Conservation (phyloP, 2,797 vertebrate genomes). For the Decapterus maruadsi region DNA sequence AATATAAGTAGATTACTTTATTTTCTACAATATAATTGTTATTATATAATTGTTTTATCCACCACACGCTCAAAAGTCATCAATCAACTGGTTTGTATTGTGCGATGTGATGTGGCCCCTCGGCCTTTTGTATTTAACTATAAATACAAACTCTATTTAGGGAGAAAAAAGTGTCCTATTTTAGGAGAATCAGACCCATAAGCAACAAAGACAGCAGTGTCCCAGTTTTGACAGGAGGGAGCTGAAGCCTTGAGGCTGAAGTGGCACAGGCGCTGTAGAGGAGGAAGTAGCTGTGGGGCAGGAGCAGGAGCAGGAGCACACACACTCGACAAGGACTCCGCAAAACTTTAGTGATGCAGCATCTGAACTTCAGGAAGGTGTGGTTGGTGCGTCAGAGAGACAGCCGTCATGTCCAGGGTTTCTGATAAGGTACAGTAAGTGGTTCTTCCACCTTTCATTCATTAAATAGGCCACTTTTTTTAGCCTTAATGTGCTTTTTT, state of each 20-base stretch:
- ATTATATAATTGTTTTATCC: conserved; percentile 12
- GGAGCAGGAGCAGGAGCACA: conserved; percentile 4
- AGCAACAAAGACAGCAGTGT: conserved; percentile 87
- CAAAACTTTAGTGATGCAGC: conserved; percentile 29
- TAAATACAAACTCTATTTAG: conserved; percentile 81
- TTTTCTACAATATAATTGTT: conserved; percentile 21
- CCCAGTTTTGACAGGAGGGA: conserved; percentile 85
- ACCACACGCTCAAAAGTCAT: conserved; percentile 5
- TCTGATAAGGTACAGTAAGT: conserved; percentile 6
- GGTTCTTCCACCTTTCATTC: background rate
- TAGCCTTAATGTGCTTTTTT: background rate
- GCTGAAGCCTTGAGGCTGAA: conserved; percentile 79
- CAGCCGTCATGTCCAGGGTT: conserved; percentile 14
- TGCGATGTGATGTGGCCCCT: conserved; percentile 40
- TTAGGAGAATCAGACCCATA: conserved; percentile 79
- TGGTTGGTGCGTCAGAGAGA: conserved; percentile 20
- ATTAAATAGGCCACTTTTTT: conserved; percentile 16
- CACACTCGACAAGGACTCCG: conserved; percentile 39
- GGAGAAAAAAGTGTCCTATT: conserved; percentile 81
- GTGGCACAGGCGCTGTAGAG: conserved; percentile 61
- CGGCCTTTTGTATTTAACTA: conserved; percentile 73
- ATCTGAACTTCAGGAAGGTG: conserved; percentile 28
- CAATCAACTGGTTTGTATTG: conserved; percentile 45
- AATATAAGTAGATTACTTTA: background rate
- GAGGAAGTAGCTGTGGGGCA: conserved; percentile 58